These are phyloP conservation scores for Bombus waltoni DNA, from an alignment of 1,140 invertebrate genomes.

Conservation along the genomic window DNA sequence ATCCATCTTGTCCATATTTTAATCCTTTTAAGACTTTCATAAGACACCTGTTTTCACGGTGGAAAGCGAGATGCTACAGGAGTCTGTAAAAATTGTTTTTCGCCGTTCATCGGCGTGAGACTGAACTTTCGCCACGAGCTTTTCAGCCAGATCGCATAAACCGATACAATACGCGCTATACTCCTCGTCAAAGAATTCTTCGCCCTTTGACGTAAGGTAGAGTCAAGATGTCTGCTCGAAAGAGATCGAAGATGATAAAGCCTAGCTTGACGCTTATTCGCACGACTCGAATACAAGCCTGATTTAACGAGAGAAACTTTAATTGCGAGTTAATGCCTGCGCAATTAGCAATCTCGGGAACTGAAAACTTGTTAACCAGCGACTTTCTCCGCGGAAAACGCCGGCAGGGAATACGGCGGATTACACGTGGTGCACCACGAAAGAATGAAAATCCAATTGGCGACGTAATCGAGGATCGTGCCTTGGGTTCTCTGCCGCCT, in stretches of 20 bases:
- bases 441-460: slow-evolving; percentile 35
- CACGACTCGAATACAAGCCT: slow-evolving; percentile 24
- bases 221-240: background rate
- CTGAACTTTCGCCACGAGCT: background rate
- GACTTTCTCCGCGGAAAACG: slow-evolving; percentile 40
- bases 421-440: background rate
- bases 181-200: background rate
- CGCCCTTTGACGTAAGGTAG: background rate
- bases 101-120: too few relatives aligned
- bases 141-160: too few relatives aligned
- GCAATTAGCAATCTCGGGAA: slow-evolving; percentile 52
- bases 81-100: too few relatives aligned
- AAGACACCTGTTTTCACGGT: too few relatives aligned
- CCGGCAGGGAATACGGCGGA: background rate
- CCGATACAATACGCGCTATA: background rate
- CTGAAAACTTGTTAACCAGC: slow-evolving; percentile 54
- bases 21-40: too few relatives aligned
- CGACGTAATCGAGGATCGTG: slow-evolving; percentile 22
- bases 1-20: too few relatives aligned
- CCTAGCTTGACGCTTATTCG: background rate
- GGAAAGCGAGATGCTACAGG: too few relatives aligned
- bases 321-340: slow-evolving; percentile 65
- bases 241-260: background rate
- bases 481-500: background rate
- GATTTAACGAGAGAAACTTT: slow-evolving; percentile 60